These are phyloP conservation scores for Apocheima hispidaria DNA, from an alignment of 2,888 invertebrate genomes.

Conservation along the genomic window DNA sequence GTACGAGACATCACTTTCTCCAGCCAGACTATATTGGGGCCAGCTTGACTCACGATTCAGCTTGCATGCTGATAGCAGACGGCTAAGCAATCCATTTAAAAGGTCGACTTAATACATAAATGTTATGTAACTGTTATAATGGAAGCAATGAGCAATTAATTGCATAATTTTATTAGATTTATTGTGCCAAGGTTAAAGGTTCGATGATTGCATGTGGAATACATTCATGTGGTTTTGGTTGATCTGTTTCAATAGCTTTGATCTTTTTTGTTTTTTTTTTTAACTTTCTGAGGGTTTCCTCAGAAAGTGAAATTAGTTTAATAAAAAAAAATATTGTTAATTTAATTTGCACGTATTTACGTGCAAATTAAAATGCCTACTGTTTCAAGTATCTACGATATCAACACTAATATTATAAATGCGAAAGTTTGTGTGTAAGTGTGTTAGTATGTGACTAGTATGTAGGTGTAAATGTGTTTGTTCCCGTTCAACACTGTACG, in stretches of 20 bases:
- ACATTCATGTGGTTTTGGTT: not conserved
- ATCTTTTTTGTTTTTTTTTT: not conserved
- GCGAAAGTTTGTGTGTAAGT: too few species aligned
- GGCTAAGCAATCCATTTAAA: slow-evolving; percentile 63
- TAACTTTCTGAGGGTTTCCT: too few species aligned
- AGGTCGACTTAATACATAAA: slow-evolving; percentile 57
- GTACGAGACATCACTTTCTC: slow-evolving; percentile 83
- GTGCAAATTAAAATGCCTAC: too few species aligned
- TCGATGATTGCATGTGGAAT: not conserved
- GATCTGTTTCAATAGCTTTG: not conserved
- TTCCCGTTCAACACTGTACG: too few species aligned
- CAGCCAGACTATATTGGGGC: slow-evolving; percentile 71
- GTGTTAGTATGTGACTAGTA: too few species aligned
- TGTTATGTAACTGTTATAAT: slow-evolving; percentile 38
- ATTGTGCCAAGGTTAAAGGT: slow-evolving; percentile 39
- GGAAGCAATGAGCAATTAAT: slow-evolving; percentile 33
- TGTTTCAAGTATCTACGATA: too few species aligned
- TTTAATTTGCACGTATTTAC: too few species aligned
- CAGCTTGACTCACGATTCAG: slow-evolving; percentile 66
- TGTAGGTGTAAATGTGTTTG: too few species aligned
- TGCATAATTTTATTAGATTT: slow-evolving; percentile 24
- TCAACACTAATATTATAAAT: too few species aligned
- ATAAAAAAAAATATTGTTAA: too few species aligned
- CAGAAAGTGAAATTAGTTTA: too few species aligned
- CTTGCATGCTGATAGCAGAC: slow-evolving; percentile 71